Evolutionary conservation across 2,113 vertebrate genomes (phyloP), one percentile per base, ranked within the genome.

Genomic region (Lasiurus borealis): DNA sequence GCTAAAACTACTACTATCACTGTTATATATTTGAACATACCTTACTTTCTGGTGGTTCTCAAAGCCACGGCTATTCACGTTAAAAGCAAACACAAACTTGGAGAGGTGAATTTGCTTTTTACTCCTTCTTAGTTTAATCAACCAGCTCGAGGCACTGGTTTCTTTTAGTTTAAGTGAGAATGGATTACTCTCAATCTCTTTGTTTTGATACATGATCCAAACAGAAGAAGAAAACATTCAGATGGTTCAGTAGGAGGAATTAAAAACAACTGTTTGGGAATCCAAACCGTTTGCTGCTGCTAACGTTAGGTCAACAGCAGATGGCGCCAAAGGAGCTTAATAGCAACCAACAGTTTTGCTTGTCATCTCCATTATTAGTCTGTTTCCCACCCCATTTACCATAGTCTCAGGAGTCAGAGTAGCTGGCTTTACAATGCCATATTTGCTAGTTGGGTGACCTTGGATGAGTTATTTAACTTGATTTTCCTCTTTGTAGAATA

Each of bases 271-370:
- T 16, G 16, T 1, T 2, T 34, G 18, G 34, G 6, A 66, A 66
- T 36, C 29, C 8, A n/a, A 52, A 54, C 12, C 3, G 2, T 57
- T 77, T 71, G 78, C 12, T 46, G 31, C 29, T 15, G n/a, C 36
- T 46, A 90, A n/a, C 50, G 1, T 8, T 25, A 2, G 9, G 16
- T 3, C 0, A 86, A 80, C 94, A 97, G 94, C 82, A 95, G 96
- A 62, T 90, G 76, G 88, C 34, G 40, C 95, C 85, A 80, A 84
- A 92, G 50, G 48, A 92, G 54, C 29, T 83, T 10, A 48, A 5
- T 59, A 46, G 31, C n/a, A 44, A 14, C 48, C 31, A 46, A 44
- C 13, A 40, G 54, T 2, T 69, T 34, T 52, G 72, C 34, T 6
- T 4, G 21, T 21, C 27, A 5, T 14, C n/a, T 59, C 23, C 6